Conservation (phyloP, 2,888 invertebrate species). For the Eupithecia vulgata region DNA sequence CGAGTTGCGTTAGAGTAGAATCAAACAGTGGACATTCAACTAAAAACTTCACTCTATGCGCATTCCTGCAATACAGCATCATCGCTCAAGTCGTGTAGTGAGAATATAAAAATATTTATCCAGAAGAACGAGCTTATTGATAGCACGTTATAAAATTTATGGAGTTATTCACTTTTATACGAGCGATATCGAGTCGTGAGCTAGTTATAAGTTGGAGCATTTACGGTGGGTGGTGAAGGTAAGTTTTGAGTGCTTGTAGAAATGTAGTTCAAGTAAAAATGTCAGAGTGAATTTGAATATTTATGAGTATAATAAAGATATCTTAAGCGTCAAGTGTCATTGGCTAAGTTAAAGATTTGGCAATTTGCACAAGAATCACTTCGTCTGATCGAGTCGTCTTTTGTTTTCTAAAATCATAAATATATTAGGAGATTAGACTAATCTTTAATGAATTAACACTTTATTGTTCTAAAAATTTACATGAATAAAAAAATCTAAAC, state of each 20-base stretch:
- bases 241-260: constrained; percentile 10
- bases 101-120: constrained; percentile 69
- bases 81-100: constrained; percentile 53
- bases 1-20: too few relatives aligned
- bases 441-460: too few relatives aligned
- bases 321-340: not conserved
- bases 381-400: not conserved
- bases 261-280: not conserved
- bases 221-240: constrained; percentile 18
- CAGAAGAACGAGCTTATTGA: constrained; percentile 64
- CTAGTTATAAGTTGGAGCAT: constrained; percentile 31
- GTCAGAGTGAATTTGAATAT: not conserved
- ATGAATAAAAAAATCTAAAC: too few relatives aligned
- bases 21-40: not conserved
- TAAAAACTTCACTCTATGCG: constrained; percentile 47
- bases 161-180: constrained; percentile 73
- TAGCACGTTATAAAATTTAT: constrained; percentile 73
- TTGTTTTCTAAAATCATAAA: not conserved
- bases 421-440: too few relatives aligned
- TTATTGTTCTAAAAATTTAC: too few relatives aligned
- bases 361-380: not conserved
- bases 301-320: not conserved
- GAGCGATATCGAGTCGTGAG: constrained; percentile 54
- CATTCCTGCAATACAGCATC: constrained; percentile 37
- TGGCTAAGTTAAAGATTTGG: not conserved